Evolutionary conservation across 2,797 vertebrate species (phyloP).

Genomic region (Euphonia xanthogaster): DNA sequence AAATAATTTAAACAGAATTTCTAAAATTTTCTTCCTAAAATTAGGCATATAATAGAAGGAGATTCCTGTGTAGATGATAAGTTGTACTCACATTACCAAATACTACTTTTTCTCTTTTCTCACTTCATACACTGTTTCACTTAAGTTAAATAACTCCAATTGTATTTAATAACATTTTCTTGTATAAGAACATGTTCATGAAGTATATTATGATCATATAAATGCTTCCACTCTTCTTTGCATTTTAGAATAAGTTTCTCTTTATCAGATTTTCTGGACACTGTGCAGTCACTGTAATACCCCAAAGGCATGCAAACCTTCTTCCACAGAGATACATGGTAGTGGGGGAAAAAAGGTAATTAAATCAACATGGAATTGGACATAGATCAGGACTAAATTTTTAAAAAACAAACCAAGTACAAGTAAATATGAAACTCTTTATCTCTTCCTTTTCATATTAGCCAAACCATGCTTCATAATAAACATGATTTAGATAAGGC

Average conservation of each 20-base stretch:
- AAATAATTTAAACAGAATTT: background rate
- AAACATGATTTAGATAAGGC: background rate
- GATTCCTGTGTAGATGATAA: background rate
- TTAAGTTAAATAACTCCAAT: background rate
- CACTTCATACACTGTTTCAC: background rate
- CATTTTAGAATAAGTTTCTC: background rate
- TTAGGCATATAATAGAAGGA: background rate
- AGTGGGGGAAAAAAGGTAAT: background rate
- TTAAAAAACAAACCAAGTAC: background rate
- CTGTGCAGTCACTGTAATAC: background rate
- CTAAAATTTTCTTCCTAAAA: background rate
- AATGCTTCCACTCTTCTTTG: background rate
- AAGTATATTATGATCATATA: background rate
- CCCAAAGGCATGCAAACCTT: background rate
- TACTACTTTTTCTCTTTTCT: background rate
- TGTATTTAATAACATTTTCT: background rate
- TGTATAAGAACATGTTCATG: background rate
- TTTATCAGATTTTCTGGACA: background rate
- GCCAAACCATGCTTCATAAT: background rate
- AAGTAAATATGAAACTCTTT: constrained; percentile 16
- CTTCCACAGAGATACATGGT: background rate
- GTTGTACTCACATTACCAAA: background rate
- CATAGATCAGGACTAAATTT: background rate
- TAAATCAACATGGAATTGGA: background rate
- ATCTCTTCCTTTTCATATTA: background rate